These are phyloP conservation scores for Drosophila recens DNA, from an alignment of 2,888 invertebrate species.

Conservation along the genomic window DNA sequence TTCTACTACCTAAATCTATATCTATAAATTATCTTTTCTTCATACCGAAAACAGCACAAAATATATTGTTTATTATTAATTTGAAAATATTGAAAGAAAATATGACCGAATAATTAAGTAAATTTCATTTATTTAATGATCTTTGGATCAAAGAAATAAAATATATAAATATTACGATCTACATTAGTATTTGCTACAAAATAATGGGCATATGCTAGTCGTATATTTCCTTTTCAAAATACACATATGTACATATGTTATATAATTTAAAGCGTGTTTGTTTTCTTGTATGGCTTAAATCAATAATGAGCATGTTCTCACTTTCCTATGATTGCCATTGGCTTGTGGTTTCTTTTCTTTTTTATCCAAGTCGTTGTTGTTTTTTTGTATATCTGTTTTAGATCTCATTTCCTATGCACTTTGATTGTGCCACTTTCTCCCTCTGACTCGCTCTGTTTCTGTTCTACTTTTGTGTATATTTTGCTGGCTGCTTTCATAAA, in stretches of 20 bases:
- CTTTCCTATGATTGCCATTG: slow-evolving; percentile 7
- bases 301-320: background rate
- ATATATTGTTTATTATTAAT: too few species aligned
- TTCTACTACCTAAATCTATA: background rate
- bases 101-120: too few species aligned
- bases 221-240: background rate
- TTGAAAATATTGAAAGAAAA: too few species aligned
- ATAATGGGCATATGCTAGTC: background rate
- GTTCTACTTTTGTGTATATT: slow-evolving; percentile 56
- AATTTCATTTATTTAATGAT: too few species aligned
- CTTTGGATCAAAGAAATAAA: too few species aligned
- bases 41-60: too few species aligned
- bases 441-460: slow-evolving; percentile 6
- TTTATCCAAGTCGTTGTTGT: background rate
- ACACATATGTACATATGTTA: too few species aligned
- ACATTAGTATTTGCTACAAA: background rate
- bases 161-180: too few species aligned
- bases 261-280: background rate
- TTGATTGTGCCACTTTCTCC: slow-evolving; percentile 48
- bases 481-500: slow-evolving; percentile 68
- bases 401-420: slow-evolving; percentile 65
- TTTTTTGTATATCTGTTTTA: slow-evolving; percentile 25
- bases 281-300: background rate
- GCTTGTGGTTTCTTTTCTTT: slow-evolving; percentile 3
- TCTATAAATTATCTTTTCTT: background rate